Evolutionary conservation across 2,113 vertebrate species (phyloP).

Genomic region (Astur gentilis): DNA sequence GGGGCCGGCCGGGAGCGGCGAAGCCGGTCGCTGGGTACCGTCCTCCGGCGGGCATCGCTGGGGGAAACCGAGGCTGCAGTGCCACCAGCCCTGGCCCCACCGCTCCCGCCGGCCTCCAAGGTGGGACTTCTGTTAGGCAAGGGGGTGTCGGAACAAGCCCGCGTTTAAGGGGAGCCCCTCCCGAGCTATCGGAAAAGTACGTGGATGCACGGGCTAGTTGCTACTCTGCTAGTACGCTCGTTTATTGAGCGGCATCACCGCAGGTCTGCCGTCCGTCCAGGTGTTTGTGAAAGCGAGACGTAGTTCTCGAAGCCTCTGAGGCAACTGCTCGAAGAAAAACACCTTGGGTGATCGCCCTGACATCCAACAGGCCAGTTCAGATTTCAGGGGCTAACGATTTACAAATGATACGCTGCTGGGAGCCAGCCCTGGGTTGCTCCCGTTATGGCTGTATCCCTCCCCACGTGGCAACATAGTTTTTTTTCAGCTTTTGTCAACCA

Average conservation of each 20-base stretch:
- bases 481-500: not conserved
- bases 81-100: not conserved
- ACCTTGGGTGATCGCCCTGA: not conserved
- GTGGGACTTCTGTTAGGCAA: not conserved
- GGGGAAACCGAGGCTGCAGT: not conserved
- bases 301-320: not conserved
- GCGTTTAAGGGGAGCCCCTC: not conserved
- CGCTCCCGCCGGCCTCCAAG: not conserved
- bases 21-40: not conserved
- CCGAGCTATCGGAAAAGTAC: not conserved
- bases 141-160: not conserved
- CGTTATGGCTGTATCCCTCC: not conserved
- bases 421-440: not conserved
- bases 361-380: not conserved
- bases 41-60: too few species aligned
- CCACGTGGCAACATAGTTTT: not conserved
- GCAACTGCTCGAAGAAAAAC: not conserved
- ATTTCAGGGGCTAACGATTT: not conserved
- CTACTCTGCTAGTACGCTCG: fast-evolving
- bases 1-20: too few species aligned
- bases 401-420: not conserved
- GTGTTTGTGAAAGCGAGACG: not conserved
- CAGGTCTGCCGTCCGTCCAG: not conserved
- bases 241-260: not conserved
- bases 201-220: not conserved